Base-by-base conservation (phyloP, 1,140 invertebrate genomes). In the Drosophila burlai region DNA sequence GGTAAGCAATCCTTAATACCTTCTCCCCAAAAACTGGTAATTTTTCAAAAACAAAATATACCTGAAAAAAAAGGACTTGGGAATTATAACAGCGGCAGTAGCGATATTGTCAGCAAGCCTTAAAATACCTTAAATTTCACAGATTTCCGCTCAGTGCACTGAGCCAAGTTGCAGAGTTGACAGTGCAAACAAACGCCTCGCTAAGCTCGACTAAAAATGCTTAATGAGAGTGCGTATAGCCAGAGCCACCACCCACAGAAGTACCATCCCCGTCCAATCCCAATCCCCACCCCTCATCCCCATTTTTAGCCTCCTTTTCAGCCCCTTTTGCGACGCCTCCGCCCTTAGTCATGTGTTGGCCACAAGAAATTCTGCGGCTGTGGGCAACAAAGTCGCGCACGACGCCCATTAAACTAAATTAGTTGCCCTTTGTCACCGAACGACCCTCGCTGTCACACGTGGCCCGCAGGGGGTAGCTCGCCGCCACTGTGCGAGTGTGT, bases 121-220 rank as follows among this genome's bases (percentile, higher is more conserved):
- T 24, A 24, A 24, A 24, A 24, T 24, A 24, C 24, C 24, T 24
- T 3, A 24, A 3, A 24, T 24, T 24, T 24, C 26, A 4, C 4
- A 5, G 26, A 6, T 26, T 26, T 26, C 5, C 26, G 26, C n/a
- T 10, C 47, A 61, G 64, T 72, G 69, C 60, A 7, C 2, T 38
- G 18, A 26, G 34, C 40, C 59, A 52, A 74, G 63, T 47, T 59
- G 40, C 36, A 31, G 67, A 83, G 83, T 87, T 86, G 80, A 87
- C 83, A 86, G 63, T 80, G 83, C 83, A 86, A 86, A 86, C 83
- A 86, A 86, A 86, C 83, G 84, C 80, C 84, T 89, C 76, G 83
- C 83, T 87, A 87, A 86, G 83, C 83, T 76, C 80, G 76, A 80
- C 85, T 90, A 90, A 89, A 90, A 84, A 89, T 89, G 81, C 77